Evolutionary conservation across 2,113 vertebrate genomes (phyloP).

Genomic region (Sus scrofa): DNA sequence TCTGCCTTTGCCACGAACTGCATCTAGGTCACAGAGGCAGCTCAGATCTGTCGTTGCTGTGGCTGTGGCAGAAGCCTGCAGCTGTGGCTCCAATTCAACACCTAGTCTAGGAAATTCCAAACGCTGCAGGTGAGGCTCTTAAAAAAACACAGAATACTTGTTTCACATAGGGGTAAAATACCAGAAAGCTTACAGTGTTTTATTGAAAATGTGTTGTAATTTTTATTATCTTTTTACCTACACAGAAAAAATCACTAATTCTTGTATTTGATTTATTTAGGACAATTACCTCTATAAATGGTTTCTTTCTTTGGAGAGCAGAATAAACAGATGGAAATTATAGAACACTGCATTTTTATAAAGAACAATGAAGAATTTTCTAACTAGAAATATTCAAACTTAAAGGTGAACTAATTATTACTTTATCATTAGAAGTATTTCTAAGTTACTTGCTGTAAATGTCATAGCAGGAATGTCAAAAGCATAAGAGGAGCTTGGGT

Average conservation of each 20-base stretch:
- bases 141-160: background rate
- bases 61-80: too few relatives aligned
- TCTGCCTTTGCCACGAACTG: too few relatives aligned
- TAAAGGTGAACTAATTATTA: background rate
- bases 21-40: too few relatives aligned
- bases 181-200: background rate
- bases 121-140: too few relatives aligned
- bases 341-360: background rate
- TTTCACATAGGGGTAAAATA: background rate
- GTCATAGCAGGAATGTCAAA: background rate
- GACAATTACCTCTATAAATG: background rate
- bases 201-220: background rate
- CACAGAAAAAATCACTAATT: background rate
- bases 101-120: too few relatives aligned
- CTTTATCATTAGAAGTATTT: background rate
- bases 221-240: background rate
- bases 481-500: background rate
- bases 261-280: background rate
- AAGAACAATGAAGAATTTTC: constrained; percentile 8
- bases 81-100: too few relatives aligned
- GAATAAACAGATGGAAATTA: background rate
- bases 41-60: too few relatives aligned
- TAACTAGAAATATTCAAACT: background rate
- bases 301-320: background rate
- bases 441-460: background rate